phyloP scores from a whole-genome alignment of 2,888 invertebrate genomes.

The Odontocerum albicorne region DNA sequence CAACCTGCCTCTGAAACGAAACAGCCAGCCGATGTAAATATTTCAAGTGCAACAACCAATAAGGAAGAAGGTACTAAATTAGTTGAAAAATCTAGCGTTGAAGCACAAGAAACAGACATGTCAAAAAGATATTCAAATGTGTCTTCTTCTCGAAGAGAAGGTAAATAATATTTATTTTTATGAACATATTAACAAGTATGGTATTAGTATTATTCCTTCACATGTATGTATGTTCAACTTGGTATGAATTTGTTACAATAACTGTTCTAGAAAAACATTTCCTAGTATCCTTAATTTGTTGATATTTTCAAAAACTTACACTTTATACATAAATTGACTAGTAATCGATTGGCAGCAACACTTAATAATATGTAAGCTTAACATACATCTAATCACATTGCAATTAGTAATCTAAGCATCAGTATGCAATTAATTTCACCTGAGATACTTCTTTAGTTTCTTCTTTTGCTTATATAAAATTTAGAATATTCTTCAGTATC shows the following conservation, averaged over 20 bases:
- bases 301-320: constrained; percentile 10
- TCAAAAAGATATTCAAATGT: constrained; percentile 62
- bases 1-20: constrained; percentile 42
- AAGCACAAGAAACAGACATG: constrained; percentile 50
- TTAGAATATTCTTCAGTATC: constrained; percentile 47
- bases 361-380: constrained; percentile 21
- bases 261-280: too few species aligned
- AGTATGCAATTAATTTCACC: constrained; percentile 31
- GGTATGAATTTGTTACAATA: too few species aligned
- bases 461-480: constrained; percentile 24
- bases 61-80: constrained; percentile 9
- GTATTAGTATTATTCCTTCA: too few species aligned
- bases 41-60: constrained; percentile 27
- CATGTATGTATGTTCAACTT: too few species aligned
- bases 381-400: constrained; percentile 27
- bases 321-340: constrained; percentile 11
- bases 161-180: too few species aligned
- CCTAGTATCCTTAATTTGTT: neutral
- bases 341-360: constrained; percentile 14
- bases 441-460: constrained; percentile 19
- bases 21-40: constrained; percentile 28
- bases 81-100: constrained; percentile 38
- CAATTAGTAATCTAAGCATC: constrained; percentile 19
- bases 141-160: constrained; percentile 65
- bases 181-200: too few species aligned